phyloP scores from a whole-genome alignment of 37 sponge, comb jelly and placozoan species.

The Beroe ovata region DNA sequence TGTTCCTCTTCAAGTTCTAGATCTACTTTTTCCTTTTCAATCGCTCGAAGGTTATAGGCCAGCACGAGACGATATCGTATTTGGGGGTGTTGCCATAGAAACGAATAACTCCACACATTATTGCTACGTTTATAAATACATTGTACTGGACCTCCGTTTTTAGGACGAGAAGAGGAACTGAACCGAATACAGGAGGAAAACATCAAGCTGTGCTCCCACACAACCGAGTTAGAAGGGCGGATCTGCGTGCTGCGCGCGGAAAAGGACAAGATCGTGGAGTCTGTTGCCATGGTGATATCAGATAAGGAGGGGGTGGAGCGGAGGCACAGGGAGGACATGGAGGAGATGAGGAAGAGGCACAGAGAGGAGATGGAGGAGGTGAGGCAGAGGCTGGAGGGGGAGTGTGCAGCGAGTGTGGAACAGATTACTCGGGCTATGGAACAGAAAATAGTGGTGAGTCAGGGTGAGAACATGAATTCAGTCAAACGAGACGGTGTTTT shows the following conservation, averaged over 20 bases:
- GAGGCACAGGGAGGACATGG: not conserved
- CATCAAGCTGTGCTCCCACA: not conserved
- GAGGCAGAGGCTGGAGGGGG: not conserved
- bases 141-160: too few relatives aligned
- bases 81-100: too few relatives aligned
- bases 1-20: too few relatives aligned
- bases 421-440: not conserved
- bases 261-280: slow-evolving; percentile 7
- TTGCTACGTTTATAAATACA: too few relatives aligned
- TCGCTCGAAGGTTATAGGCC: too few relatives aligned
- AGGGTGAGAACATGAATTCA: too few relatives aligned
- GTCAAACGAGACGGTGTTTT: too few relatives aligned
- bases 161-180: not conserved
- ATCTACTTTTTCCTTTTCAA: too few relatives aligned
- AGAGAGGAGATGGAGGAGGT: not conserved
- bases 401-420: not conserved
- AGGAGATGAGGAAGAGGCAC: not conserved
- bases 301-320: not conserved
- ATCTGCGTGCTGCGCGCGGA: not conserved
- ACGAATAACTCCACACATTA: too few relatives aligned
- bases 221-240: not conserved
- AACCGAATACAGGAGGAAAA: not conserved
- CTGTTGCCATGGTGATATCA: not conserved
- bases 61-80: too few relatives aligned
- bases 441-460: slow-evolving; percentile 5